Conservation (phyloP, 1,140 invertebrate genomes). For the Brachionus paranguensis region DNA sequence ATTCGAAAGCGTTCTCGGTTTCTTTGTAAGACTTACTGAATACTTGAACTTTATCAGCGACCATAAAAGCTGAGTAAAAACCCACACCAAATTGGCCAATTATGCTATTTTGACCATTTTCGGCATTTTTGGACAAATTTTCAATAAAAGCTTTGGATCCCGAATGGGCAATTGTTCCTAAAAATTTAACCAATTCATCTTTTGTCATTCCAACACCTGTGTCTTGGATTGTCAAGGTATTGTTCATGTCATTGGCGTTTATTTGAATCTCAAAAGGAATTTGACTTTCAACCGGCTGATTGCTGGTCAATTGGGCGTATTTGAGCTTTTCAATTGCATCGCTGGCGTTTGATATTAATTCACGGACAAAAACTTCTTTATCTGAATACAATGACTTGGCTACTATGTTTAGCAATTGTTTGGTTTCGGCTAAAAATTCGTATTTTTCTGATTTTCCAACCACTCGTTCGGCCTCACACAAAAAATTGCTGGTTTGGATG, state of each 20-base stretch:
- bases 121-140: constrained; percentile 66
- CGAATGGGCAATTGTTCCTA: constrained; percentile 89
- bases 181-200: constrained; percentile 79
- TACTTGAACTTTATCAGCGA: constrained; percentile 86
- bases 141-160: constrained; percentile 74
- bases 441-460: constrained; percentile 39
- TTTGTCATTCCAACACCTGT: constrained; percentile 87
- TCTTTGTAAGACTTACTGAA: constrained; percentile 63
- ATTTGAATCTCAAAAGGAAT: constrained; percentile 75
- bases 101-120: constrained; percentile 59
- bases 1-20: constrained; percentile 67
- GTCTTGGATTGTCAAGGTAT: constrained; percentile 80
- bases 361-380: constrained; percentile 91
- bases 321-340: constrained; percentile 88
- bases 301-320: constrained; percentile 61
- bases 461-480: background rate
- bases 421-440: constrained; percentile 90
- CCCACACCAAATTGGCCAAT: constrained; percentile 98
- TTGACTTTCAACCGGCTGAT: constrained; percentile 46
- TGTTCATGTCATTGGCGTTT: constrained; percentile 75
- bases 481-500: background rate
- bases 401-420: constrained; percentile 90
- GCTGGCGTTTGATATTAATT: constrained; percentile 91
- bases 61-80: constrained; percentile 95
- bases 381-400: constrained; percentile 93